phyloP scores from a whole-genome alignment of 1,140 invertebrate species.

The Battus philenor region DNA sequence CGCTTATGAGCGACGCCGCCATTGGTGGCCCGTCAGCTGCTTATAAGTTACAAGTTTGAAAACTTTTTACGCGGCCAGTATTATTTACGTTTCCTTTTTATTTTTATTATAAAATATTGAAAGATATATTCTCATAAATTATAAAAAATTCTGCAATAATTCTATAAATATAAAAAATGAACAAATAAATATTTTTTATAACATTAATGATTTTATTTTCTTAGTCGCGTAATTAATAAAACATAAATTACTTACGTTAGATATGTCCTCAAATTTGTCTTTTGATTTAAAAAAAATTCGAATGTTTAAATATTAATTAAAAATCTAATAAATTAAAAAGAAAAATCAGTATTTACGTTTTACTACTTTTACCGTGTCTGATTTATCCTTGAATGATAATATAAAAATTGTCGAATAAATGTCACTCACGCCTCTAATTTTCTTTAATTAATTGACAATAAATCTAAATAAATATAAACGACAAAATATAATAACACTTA shows the following conservation, averaged over 20 bases:
- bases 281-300: no score
- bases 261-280: no score
- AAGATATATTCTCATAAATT: background rate
- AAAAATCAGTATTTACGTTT: no score
- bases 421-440: conserved; percentile 19
- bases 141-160: background rate
- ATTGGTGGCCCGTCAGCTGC: conserved; percentile 69
- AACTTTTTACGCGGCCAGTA: conserved; percentile 45
- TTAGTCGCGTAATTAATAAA: no score
- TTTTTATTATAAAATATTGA: background rate
- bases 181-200: no score
- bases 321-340: no score
- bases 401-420: no score
- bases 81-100: conserved; percentile 8
- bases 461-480: conserved; percentile 36
- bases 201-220: no score
- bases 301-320: no score
- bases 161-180: background rate
- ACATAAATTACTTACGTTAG: no score
- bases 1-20: conserved; percentile 64
- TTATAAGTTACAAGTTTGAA: conserved; percentile 56
- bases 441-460: conserved; percentile 23
- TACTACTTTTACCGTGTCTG: no score
- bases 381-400: no score
- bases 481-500: conserved; percentile 54